These are phyloP conservation scores for Gracilinanus agilis DNA, from an alignment of 2,113 vertebrate species.

Conservation along the genomic window DNA sequence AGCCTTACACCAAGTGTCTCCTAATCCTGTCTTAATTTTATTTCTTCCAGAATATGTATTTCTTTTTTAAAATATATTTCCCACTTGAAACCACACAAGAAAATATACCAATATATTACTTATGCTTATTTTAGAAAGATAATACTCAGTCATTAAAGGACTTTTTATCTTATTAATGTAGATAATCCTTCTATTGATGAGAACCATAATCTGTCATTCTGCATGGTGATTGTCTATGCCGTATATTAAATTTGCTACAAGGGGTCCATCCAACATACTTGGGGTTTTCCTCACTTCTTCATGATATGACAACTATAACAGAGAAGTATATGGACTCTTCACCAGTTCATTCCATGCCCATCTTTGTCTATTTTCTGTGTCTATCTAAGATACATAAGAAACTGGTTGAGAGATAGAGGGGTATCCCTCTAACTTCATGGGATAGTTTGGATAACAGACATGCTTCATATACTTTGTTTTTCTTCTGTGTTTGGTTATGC, in stretches of 20 bases:
- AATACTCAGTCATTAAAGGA: neutral
- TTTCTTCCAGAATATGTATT: slow-evolving; percentile 4
- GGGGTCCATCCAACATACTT: neutral
- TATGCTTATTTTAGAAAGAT: slow-evolving; percentile 23
- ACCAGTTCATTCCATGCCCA: neutral
- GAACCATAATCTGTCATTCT: neutral
- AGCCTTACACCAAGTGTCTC: neutral
- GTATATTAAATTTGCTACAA: neutral
- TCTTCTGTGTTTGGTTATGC: neutral
- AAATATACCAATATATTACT: slow-evolving; percentile 9
- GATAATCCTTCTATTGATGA: neutral
- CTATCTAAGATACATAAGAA: neutral
- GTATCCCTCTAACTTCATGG: neutral
- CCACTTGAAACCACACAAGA: neutral
- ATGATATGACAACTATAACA: neutral
- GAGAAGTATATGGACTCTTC: neutral
- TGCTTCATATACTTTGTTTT: neutral
- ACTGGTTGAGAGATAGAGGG: neutral
- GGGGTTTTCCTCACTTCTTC: neutral
- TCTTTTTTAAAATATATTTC: slow-evolving; percentile 16
- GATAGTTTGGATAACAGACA: neutral
- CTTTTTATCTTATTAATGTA: neutral
- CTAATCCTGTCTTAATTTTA: slow-evolving; percentile 23
- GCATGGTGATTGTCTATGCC: neutral
- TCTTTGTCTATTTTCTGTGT: neutral